Conservation (phyloP, 37 sponge, comb jelly and placozoan species). For the Halichondria panicea region DNA sequence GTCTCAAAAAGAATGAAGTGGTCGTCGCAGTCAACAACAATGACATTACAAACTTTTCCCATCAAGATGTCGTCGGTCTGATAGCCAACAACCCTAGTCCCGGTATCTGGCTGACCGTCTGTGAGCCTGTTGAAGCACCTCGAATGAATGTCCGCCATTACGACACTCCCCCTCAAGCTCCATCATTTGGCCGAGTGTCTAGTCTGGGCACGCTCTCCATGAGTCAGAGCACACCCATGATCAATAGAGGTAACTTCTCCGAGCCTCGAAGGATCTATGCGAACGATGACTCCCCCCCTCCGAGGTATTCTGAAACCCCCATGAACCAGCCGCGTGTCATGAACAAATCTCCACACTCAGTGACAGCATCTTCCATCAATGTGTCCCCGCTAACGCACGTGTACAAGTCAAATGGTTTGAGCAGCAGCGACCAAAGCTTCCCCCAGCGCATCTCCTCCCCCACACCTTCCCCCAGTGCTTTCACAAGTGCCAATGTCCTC, state of each 20-base stretch:
- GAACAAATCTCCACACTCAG: slow-evolving; percentile 12
- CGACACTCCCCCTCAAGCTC: no score
- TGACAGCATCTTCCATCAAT: not conserved
- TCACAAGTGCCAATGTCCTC: slow-evolving; percentile 50
- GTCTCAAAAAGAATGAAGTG: slow-evolving; percentile 52
- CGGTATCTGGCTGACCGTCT: slow-evolving; percentile 70
- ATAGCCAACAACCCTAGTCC: slow-evolving; percentile 44
- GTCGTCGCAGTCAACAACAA: slow-evolving; percentile 63
- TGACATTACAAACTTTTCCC: slow-evolving; percentile 28
- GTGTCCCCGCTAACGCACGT: not conserved
- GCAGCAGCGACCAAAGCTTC: slow-evolving; percentile 14
- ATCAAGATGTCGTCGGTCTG: slow-evolving; percentile 47
- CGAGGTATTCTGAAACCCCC: slow-evolving; percentile 20
- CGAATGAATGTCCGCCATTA: no score
- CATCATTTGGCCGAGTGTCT: not conserved
- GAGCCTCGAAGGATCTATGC: not conserved
- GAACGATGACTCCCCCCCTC: slow-evolving; percentile 16
- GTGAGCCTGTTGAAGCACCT: slow-evolving; percentile 48
- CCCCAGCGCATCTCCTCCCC: slow-evolving; percentile 6
- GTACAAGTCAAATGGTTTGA: not conserved
- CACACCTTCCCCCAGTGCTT: slow-evolving; percentile 11
- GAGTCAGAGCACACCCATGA: slow-evolving; percentile 26
- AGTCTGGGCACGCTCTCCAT: slow-evolving; percentile 13
- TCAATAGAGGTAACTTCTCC: slow-evolving; percentile 13
- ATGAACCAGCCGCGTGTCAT: not conserved